phyloP scores from a whole-genome alignment of 2,888 invertebrate species.

The Crocallis elinguaria region DNA sequence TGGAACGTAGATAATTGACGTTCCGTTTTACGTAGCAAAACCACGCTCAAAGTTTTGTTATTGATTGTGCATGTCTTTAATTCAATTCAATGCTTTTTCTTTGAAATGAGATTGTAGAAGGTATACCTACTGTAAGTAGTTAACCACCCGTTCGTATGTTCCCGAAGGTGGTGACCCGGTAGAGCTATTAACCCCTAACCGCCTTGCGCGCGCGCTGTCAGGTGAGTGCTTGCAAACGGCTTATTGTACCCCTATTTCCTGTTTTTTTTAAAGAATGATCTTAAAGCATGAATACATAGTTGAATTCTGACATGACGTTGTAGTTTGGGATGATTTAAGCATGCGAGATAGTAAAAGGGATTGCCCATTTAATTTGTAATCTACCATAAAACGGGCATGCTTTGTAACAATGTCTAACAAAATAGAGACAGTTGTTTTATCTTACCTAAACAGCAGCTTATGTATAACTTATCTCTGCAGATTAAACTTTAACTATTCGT shows the following conservation, averaged over 20 bases:
- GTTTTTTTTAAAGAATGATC: neutral
- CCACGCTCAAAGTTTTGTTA: too few species aligned
- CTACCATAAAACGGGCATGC: neutral
- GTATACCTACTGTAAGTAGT: constrained; percentile 13
- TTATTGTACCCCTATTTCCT: constrained; percentile 16
- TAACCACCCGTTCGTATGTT: constrained; percentile 56
- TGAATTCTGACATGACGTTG: too few species aligned
- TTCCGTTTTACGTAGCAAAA: too few species aligned
- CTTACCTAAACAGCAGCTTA: neutral
- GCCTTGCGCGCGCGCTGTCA: constrained; percentile 56
- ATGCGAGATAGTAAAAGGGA: neutral
- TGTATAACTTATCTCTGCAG: too few species aligned
- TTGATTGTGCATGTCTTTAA: too few species aligned
- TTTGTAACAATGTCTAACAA: neutral
- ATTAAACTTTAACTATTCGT: too few species aligned
- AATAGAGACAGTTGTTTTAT: neutral
- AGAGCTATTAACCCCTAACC: constrained; percentile 74
- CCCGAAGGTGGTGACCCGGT: constrained; percentile 79
- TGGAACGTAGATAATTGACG: neutral
- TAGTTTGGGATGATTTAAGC: too few species aligned
- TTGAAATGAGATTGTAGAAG: neutral
- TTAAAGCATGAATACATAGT: constrained; percentile 1
- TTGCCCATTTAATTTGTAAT: neutral
- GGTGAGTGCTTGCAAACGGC: constrained; percentile 73
- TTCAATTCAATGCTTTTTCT: too few species aligned